These are phyloP conservation scores for Myzus persicae DNA, from an alignment of 1,140 invertebrate genomes.

Conservation along the genomic window DNA sequence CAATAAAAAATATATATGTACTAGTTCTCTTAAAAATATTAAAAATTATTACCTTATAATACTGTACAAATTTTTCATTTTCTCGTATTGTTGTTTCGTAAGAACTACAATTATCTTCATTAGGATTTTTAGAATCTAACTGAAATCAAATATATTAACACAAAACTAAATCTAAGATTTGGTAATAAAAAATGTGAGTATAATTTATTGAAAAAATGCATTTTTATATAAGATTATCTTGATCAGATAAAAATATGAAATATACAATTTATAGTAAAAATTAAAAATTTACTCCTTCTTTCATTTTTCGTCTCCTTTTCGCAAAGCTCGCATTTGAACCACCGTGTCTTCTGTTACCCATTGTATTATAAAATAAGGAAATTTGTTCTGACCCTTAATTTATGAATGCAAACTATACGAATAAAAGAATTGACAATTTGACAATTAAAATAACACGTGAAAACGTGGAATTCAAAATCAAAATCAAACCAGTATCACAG, in stretches of 20 bases:
- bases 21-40: neutral
- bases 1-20: neutral
- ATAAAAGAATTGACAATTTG: neutral
- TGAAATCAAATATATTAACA: neutral
- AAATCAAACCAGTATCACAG: neutral
- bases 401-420: neutral
- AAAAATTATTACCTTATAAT: slow-evolving; percentile 42
- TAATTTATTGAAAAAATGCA: neutral
- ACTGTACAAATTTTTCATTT: slow-evolving; percentile 45
- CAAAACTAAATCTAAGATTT: neutral
- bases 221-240: neutral
- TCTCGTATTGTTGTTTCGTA: slow-evolving; percentile 57
- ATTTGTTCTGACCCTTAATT: no score
- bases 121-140: slow-evolving; percentile 24
- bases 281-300: slow-evolving; percentile 12
- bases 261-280: neutral
- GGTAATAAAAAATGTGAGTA: neutral
- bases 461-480: neutral
- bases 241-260: neutral
- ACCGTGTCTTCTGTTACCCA: neutral
- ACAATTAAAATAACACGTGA: neutral
- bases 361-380: neutral
- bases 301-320: neutral
- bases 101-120: slow-evolving; percentile 54
- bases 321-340: slow-evolving; percentile 5